Evolutionary conservation across 2,888 invertebrate species (phyloP).

Genomic region (Pollenia amentaria): DNA sequence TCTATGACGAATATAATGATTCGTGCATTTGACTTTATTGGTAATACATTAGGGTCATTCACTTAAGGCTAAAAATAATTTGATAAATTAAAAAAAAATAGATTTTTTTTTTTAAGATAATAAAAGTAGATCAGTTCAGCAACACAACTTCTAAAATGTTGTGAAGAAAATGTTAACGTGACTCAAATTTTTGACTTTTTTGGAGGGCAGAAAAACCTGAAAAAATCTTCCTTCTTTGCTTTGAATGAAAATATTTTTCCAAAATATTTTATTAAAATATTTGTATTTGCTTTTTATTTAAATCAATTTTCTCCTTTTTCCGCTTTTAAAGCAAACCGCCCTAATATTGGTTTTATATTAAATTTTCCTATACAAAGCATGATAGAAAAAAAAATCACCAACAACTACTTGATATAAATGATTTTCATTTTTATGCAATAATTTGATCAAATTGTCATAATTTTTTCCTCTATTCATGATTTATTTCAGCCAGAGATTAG

Average conservation of each 20-base stretch:
- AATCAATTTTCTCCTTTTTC: background rate
- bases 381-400: background rate
- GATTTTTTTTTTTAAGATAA: too few relatives aligned
- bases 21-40: conserved; percentile 6
- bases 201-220: too few relatives aligned
- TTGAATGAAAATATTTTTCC: too few relatives aligned
- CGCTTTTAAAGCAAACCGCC: background rate
- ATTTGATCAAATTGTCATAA: conserved; percentile 74
- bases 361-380: background rate
- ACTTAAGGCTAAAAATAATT: background rate
- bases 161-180: too few relatives aligned
- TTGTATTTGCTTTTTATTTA: too few relatives aligned
- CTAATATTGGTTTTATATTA: conserved; percentile 3
- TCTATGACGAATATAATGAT: conserved; percentile 25
- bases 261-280: too few relatives aligned
- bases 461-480: conserved; percentile 56
- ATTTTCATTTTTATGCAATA: conserved; percentile 68
- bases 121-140: too few relatives aligned
- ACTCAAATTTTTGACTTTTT: too few relatives aligned
- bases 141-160: too few relatives aligned
- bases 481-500: conserved; percentile 61
- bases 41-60: background rate
- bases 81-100: too few relatives aligned
- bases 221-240: too few relatives aligned
- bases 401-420: conserved; percentile 46